Conservation (phyloP, 92 coral and sea anemone species). For the Porites rus region DNA sequence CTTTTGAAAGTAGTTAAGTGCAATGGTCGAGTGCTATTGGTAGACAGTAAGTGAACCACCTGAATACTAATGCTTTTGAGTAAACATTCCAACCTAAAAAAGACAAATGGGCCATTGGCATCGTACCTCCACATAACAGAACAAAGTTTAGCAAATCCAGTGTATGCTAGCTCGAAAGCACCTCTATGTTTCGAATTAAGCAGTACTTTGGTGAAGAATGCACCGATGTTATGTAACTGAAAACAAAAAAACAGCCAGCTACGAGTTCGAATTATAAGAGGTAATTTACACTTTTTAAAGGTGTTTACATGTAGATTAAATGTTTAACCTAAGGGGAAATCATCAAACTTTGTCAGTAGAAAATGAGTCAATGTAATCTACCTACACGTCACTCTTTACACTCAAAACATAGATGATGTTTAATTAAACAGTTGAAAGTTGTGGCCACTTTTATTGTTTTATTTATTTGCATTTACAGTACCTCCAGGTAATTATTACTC, state of each 20-base stretch:
- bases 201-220: conserved; percentile 86
- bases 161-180: conserved; percentile 95
- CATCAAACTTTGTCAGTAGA: background rate
- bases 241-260: conserved; percentile 9
- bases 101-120: too few relatives aligned
- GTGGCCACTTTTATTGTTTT: too few relatives aligned
- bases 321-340: background rate
- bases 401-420: background rate
- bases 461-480: too few relatives aligned
- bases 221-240: conserved; percentile 80
- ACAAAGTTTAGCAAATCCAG: conserved; percentile 94
- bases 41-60: too few relatives aligned
- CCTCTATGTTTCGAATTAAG: conserved; percentile 97
- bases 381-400: too few relatives aligned
- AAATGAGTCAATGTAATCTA: too few relatives aligned
- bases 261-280: background rate
- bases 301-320: background rate
- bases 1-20: too few relatives aligned
- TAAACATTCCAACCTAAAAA: background rate
- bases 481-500: too few relatives aligned
- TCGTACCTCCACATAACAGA: conserved; percentile 82
- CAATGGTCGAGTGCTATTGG: too few relatives aligned
- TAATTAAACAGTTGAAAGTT: background rate
- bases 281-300: background rate
- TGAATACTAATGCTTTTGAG: background rate